These are phyloP conservation scores for Lophochroa leadbeateri DNA, from an alignment of 2,113 vertebrate genomes.

Conservation along the genomic window DNA sequence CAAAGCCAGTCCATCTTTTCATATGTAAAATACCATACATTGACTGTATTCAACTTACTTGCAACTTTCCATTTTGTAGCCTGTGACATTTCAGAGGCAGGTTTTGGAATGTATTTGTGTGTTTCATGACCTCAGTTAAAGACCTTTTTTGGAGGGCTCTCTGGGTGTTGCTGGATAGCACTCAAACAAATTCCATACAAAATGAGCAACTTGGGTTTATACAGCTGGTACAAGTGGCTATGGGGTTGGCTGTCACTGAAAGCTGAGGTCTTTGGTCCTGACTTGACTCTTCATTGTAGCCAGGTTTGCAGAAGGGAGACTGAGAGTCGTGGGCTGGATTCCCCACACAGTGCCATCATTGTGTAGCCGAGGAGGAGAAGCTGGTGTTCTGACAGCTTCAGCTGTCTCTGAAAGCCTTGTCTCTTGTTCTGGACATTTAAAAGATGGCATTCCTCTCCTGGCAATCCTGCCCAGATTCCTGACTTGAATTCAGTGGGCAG, in stretches of 20 bases:
- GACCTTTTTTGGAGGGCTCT: background rate
- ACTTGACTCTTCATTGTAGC: conserved; percentile 27
- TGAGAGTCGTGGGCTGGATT: conserved; percentile 5
- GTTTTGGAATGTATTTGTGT: background rate
- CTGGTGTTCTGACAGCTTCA: conserved; percentile 72
- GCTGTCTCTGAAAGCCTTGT: conserved; percentile 72
- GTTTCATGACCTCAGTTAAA: background rate
- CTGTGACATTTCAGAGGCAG: background rate
- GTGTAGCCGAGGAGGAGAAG: conserved; percentile 60
- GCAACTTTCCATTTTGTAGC: background rate
- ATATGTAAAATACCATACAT: background rate
- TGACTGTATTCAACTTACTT: background rate
- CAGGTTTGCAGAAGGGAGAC: background rate
- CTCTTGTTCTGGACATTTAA: conserved; percentile 74
- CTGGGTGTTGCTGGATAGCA: background rate
- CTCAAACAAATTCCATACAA: conserved; percentile 4
- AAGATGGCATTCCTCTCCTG: conserved; percentile 75
- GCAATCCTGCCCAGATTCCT: conserved; percentile 42
- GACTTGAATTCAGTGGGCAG: conserved; percentile 43
- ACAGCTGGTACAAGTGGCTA: conserved; percentile 25
- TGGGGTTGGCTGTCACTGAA: background rate
- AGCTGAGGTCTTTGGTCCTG: conserved; percentile 17
- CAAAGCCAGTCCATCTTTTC: background rate
- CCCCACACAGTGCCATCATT: conserved; percentile 71
- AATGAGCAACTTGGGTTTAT: conserved; percentile 25